Conservation (phyloP, 2,888 invertebrate species). For the Odontocerum albicorne region DNA sequence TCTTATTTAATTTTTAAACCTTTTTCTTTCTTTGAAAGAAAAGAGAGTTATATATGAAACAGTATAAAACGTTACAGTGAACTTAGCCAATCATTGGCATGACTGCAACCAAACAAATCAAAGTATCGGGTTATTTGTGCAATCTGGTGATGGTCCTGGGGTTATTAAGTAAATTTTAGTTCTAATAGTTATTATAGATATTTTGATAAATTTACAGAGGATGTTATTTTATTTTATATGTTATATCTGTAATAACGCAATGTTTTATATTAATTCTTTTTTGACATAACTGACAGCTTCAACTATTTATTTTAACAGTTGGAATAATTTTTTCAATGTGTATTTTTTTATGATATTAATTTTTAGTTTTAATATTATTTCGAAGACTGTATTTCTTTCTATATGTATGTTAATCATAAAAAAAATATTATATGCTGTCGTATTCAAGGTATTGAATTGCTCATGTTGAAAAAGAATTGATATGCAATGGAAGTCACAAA, state of each 20-base stretch:
- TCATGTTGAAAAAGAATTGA: slow-evolving; percentile 34
- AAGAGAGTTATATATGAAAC: too few relatives aligned
- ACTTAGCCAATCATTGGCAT: slow-evolving; percentile 46
- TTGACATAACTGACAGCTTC: slow-evolving; percentile 30
- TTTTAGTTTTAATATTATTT: slow-evolving; percentile 14
- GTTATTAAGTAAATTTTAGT: slow-evolving; percentile 33
- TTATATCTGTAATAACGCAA: slow-evolving; percentile 23
- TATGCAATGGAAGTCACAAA: slow-evolving; percentile 30
- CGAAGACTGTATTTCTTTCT: slow-evolving; percentile 18
- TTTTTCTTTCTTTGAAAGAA: too few relatives aligned
- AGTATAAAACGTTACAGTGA: not conserved
- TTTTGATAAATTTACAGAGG: slow-evolving; percentile 27
- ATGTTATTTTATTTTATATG: slow-evolving; percentile 32
- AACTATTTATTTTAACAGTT: slow-evolving; percentile 28
- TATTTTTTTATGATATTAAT: not conserved
- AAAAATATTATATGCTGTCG: slow-evolving; percentile 17
- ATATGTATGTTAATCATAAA: slow-evolving; percentile 3
- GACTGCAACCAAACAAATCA: slow-evolving; percentile 58
- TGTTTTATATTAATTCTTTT: slow-evolving; percentile 32
- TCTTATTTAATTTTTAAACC: slow-evolving; percentile 18
- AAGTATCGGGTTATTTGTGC: slow-evolving; percentile 83
- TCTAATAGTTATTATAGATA: slow-evolving; percentile 33
- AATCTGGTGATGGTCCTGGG: slow-evolving; percentile 74
- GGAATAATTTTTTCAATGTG: not conserved
- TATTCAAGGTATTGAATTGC: slow-evolving; percentile 2